These are phyloP conservation scores for Struthidea cinerea DNA, from an alignment of 2,113 vertebrate species.

Conservation along the genomic window DNA sequence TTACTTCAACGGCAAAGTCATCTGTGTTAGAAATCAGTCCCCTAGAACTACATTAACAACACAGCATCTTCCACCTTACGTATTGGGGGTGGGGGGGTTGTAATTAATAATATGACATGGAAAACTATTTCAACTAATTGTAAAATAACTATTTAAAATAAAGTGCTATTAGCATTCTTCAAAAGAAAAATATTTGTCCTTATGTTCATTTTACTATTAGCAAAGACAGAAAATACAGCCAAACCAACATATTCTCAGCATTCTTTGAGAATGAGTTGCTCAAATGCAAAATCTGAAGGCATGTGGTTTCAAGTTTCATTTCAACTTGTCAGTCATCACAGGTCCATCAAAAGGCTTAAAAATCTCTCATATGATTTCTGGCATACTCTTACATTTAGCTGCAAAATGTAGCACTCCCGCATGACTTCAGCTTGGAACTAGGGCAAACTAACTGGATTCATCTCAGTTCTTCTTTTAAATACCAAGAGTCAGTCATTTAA, in stretches of 20 bases:
- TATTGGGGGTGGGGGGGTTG: rapidly evolving
- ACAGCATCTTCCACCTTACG: not conserved
- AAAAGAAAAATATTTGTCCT: not conserved
- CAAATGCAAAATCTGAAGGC: not conserved
- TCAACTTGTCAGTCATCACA: not conserved
- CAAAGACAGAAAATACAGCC: not conserved
- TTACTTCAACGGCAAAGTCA: not conserved
- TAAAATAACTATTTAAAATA: not conserved
- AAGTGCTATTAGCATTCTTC: not conserved
- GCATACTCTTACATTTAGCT: not conserved
- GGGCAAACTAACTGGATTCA: not conserved
- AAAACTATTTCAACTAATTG: not conserved
- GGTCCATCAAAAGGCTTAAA: not conserved
- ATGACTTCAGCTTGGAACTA: not conserved
- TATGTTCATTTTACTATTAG: not conserved
- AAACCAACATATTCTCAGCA: not conserved
- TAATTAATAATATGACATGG: not conserved
- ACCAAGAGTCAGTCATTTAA: not conserved
- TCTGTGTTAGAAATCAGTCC: not conserved
- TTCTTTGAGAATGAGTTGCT: not conserved
- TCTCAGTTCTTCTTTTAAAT: not conserved
- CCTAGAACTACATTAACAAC: not conserved
- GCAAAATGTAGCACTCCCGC: not conserved
- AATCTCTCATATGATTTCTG: not conserved
- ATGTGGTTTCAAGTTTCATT: not conserved